Base-by-base conservation (phyloP, 2,113 vertebrate species). In the Tragulus kanchil region DNA sequence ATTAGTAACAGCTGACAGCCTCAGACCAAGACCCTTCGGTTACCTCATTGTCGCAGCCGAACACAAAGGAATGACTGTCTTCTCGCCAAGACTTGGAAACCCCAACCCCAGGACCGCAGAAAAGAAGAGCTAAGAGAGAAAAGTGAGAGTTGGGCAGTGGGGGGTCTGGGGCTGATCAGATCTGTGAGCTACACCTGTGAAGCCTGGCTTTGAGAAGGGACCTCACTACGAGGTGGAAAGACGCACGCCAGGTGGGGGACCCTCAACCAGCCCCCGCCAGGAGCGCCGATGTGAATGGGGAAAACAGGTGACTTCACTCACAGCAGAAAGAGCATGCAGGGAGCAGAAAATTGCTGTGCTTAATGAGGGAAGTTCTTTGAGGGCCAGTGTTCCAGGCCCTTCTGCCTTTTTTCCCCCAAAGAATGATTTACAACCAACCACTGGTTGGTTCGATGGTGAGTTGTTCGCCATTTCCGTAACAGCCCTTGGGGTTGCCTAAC, bases 1-100 rank as follows among this genome's bases (percentile, higher is more conserved):
- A 99, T 99, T 99, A 99, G 99, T 98, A 99, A 98, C 98, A 99
- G 98, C 98, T 99, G 98, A 98, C 98, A 98, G 98, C 98, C 98
- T 96, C 98, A 92, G 98, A 97, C 98, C 98, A 97, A 98, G 98
- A 96, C 98, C 98, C 98, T 98, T 98, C 93, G 97, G 97, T 98
- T 99, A 98, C 98, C 98, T 98, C 98, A 99, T 99, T 98, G 98
- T 98, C 98, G 98, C 96, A 97, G 97, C 94, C 79, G 84, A 98
- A 97, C 98, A 99, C 99, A 99, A 99, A 99, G 98, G 97, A 95
- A 96, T 88, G 95, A 99, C 98, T 99, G 99, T 99, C 98, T 97
- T 98, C 85, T 94, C 96, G 99, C 99, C 98, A 99, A 98, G 98
- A 98, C 98, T 97, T 89, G 96, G 98, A 98, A 98, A 98, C 97